phyloP scores from a whole-genome alignment of 2,888 invertebrate genomes.

The Aproaerema taeniolella region DNA sequence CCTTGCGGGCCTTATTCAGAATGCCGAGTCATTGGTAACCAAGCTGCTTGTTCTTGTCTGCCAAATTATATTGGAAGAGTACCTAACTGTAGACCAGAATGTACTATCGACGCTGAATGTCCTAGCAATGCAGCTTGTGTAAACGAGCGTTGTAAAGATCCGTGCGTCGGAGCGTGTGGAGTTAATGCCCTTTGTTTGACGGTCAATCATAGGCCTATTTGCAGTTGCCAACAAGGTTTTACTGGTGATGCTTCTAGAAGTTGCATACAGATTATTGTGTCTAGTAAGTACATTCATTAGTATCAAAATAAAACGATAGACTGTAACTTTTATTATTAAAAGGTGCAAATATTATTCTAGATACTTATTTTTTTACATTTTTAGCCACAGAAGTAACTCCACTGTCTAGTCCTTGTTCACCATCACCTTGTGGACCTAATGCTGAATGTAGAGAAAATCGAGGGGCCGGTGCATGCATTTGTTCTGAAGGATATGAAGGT shows the following conservation, averaged over 20 bases:
- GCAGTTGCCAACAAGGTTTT: slow-evolving; percentile 89
- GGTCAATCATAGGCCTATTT: slow-evolving; percentile 89
- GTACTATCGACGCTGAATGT: slow-evolving; percentile 88
- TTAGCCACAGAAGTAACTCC: slow-evolving; percentile 80
- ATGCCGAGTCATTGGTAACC: slow-evolving; percentile 86
- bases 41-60: slow-evolving; percentile 91
- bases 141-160: slow-evolving; percentile 89
- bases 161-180: slow-evolving; percentile 88
- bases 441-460: slow-evolving; percentile 90
- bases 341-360: too few relatives aligned
- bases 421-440: slow-evolving; percentile 91
- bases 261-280: slow-evolving; percentile 77
- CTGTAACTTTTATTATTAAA: too few relatives aligned
- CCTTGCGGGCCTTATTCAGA: slow-evolving; percentile 91
- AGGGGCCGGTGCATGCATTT: slow-evolving; percentile 90
- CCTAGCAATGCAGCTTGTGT: slow-evolving; percentile 88
- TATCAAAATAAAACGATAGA: slow-evolving; percentile 5
- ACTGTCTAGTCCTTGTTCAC: slow-evolving; percentile 85
- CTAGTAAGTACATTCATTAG: slow-evolving; percentile 46
- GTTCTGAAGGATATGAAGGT: slow-evolving; percentile 86
- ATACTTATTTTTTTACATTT: too few relatives aligned
- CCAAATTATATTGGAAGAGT: slow-evolving; percentile 89
- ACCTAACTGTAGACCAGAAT: slow-evolving; percentile 91
- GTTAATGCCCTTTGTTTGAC: slow-evolving; percentile 88
- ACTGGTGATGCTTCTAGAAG: slow-evolving; percentile 86